Evolutionary conservation across 1,140 invertebrate genomes (phyloP), one percentile per base, ranked within the genome.

Genomic region (Sinella curviseta): DNA sequence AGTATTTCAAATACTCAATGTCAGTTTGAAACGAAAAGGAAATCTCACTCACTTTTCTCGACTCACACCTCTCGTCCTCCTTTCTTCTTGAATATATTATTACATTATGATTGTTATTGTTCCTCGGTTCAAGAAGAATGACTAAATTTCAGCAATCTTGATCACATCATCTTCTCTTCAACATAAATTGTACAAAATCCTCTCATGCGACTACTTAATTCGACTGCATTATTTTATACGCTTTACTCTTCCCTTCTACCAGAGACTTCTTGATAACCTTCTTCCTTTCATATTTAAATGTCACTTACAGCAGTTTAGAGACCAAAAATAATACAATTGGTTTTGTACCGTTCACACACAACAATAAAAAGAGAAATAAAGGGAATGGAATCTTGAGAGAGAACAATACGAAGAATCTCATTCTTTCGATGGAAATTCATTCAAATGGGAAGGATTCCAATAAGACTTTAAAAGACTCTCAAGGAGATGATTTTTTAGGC

Each of bases 241-340:
- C n/a, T n/a, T n/a, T n/a, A n/a, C n/a, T n/a, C n/a, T n/a, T n/a
- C n/a, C n/a, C n/a, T n/a, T n/a, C n/a, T n/a, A n/a, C n/a, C n/a
- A n/a, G n/a, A n/a, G n/a, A n/a, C n/a, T n/a, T n/a, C n/a, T 60
- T 60, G 55, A 60, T 60, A 60, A 60, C 55, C 55, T 60, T 60
- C 55, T 60, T 60, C 55, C 55, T 60, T 60, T 60, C 55, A 60
- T 24, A 60, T 60, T 60, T 60, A 60, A 8, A 60, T 60, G 55
- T 60, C 55, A 60, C 24, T 60, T 26, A 3, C 3, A n/a, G n/a
- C n/a, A n/a, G n/a, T 60, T 60, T 60, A 8, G 24, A 60, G 12
- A 12, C 55, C 17, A 48, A 17, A 48, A 48, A 48, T 48, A 48
- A 48, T 48, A 48, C 39, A 48, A 48, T 48, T 48, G 4, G 17